Conservation (phyloP, 1,140 invertebrate species). For the Psilanteris sp. region DNA sequence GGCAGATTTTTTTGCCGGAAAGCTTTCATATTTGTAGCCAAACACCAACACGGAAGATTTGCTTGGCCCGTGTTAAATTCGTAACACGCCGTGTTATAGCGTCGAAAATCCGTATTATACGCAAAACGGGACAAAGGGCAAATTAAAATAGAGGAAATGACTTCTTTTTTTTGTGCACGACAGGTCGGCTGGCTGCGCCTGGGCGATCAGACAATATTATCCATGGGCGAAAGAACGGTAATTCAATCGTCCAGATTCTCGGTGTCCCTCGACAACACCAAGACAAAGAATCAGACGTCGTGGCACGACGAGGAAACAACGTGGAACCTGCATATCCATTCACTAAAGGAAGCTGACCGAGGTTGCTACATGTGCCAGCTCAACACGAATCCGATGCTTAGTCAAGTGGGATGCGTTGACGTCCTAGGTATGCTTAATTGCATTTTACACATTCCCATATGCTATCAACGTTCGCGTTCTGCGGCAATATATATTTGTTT, state of each 20-base stretch:
- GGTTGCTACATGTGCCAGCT: constrained; percentile 86
- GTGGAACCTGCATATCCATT: constrained; percentile 84
- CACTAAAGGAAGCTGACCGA: constrained; percentile 83
- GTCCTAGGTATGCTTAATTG: constrained; percentile 83
- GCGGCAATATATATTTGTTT: constrained; percentile 42
- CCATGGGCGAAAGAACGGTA: constrained; percentile 81
- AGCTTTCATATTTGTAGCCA: too few relatives aligned
- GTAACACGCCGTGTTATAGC: constrained; percentile 15
- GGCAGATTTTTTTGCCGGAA: too few relatives aligned
- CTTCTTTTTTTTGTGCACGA: constrained; percentile 46
- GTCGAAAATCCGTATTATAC: constrained; percentile 23
- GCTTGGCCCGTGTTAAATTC: constrained; percentile 22
- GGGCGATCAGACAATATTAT: constrained; percentile 82
- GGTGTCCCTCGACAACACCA: constrained; percentile 78
- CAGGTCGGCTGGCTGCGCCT: constrained; percentile 83
- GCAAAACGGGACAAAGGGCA: constrained; percentile 14
- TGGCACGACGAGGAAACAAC: constrained; percentile 75
- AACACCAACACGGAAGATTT: constrained; percentile 10
- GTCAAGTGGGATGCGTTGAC: constrained; percentile 85
- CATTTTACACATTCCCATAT: constrained; percentile 70
- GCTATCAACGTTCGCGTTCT: constrained; percentile 41
- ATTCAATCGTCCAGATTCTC: constrained; percentile 81
- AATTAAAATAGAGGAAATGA: constrained; percentile 52
- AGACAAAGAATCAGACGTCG: constrained; percentile 70
- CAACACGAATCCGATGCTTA: constrained; percentile 86